Evolutionary conservation across 2,113 vertebrate genomes (phyloP), one percentile per base, ranked within the genome.

Genomic region (Pungitius pungitius): DNA sequence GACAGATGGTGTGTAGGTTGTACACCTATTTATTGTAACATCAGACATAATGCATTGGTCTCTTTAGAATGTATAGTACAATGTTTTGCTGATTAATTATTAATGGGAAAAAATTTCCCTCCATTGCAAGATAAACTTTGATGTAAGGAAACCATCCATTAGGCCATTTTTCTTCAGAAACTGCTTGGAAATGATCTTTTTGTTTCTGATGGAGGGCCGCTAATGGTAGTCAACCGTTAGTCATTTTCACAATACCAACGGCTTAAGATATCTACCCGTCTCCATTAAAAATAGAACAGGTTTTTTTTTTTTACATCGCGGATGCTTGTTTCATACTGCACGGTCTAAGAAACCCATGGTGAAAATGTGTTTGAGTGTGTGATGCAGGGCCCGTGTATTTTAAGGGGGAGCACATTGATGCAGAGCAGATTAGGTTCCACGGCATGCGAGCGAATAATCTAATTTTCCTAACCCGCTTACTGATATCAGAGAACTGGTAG

Each of bases 401-500:
- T 69, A 63, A 10, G 51, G 67, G 61, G 77, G 40, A 85, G 75
- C 78, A 75, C 51, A 40, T 37, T 83, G 87, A 85, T 86, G 67
- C 71, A 71, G 65, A 85, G 78, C 75, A 91, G 85, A 88, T 87
- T 87, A 85, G 49, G 60, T 82, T 89, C 81, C 87, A 86, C 63
- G 75, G 78, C 82, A 81, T 73, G 84, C 70, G 47, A 75, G 63
- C 82, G 75, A 90, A 77, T 91, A 90, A 90, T 91, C 86, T 81
- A 82, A 92, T 91, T 90, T 88, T 85, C 75, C 67, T 81, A 90
- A 92, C 89, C 82, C 42, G 64, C 85, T 91, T 88, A 90, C 70
- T 82, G 80, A 87, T 85, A 89, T 85, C 84, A 88, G 78, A 64
- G 72, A 37, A 76, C 7, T 35, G 15, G 78, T 77, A 82, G 67